phyloP scores from a whole-genome alignment of 92 coral and sea anemone species.

The Zoanthus sociatus region DNA sequence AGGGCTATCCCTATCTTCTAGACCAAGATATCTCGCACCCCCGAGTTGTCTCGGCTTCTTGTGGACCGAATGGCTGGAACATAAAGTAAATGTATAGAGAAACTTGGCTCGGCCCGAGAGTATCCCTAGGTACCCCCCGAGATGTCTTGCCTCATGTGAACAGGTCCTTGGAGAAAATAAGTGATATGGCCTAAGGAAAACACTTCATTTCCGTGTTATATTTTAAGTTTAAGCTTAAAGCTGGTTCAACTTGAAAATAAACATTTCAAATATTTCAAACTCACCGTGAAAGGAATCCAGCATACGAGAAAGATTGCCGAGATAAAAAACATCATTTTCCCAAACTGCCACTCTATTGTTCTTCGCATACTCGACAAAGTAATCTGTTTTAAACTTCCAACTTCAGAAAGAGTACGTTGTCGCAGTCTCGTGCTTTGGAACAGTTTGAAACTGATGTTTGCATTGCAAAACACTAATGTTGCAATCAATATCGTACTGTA shows the following conservation, averaged over 20 bases:
- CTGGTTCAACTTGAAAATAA: background rate
- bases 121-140: no score
- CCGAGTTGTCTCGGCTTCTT: no score
- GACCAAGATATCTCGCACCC: no score
- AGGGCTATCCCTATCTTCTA: no score
- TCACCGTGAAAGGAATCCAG: slow-evolving; percentile 34
- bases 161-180: no score
- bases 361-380: background rate
- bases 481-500: slow-evolving; percentile 5
- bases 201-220: no score
- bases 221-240: no score
- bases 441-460: background rate
- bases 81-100: no score
- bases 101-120: no score
- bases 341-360: slow-evolving; percentile 25
- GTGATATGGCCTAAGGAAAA: no score
- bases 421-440: background rate
- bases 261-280: background rate
- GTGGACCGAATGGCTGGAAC: no score
- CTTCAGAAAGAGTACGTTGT: background rate
- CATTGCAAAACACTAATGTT: slow-evolving; percentile 16
- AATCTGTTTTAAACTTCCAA: background rate
- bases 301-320: slow-evolving; percentile 12
- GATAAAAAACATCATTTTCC: slow-evolving; percentile 18
- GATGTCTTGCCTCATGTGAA: no score